These are phyloP conservation scores for Mirza zaza DNA, from an alignment of 2,113 vertebrate genomes.

Conservation along the genomic window DNA sequence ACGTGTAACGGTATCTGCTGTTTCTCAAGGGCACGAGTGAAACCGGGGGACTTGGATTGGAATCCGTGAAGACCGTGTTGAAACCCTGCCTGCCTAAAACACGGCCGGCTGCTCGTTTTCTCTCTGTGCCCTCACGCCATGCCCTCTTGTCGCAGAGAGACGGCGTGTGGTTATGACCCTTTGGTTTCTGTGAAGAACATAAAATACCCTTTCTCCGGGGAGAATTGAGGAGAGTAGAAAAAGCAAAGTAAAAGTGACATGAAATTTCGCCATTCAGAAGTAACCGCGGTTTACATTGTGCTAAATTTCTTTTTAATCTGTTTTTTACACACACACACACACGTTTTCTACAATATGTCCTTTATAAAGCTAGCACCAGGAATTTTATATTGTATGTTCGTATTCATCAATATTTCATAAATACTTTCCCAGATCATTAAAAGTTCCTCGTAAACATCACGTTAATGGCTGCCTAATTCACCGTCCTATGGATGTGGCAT, in stretches of 20 bases:
- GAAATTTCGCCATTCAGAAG: not conserved
- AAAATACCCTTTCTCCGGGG: not conserved
- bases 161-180: not conserved
- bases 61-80: not conserved
- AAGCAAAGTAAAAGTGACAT: not conserved
- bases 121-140: not conserved
- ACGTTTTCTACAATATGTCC: not conserved
- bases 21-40: not conserved
- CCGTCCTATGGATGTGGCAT: not conserved
- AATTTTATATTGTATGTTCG: not conserved
- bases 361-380: not conserved
- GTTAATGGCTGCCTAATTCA: not conserved
- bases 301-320: not conserved
- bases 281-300: not conserved
- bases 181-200: not conserved
- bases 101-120: fast-evolving
- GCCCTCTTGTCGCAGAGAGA: not conserved
- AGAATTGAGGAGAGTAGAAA: not conserved
- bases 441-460: not conserved
- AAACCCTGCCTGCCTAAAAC: not conserved
- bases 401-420: not conserved
- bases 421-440: not conserved
- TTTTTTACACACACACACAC: not conserved
- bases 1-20: not conserved
- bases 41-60: not conserved